Conservation (phyloP, 1,140 invertebrate genomes). For the Habropoda laboriosa region DNA sequence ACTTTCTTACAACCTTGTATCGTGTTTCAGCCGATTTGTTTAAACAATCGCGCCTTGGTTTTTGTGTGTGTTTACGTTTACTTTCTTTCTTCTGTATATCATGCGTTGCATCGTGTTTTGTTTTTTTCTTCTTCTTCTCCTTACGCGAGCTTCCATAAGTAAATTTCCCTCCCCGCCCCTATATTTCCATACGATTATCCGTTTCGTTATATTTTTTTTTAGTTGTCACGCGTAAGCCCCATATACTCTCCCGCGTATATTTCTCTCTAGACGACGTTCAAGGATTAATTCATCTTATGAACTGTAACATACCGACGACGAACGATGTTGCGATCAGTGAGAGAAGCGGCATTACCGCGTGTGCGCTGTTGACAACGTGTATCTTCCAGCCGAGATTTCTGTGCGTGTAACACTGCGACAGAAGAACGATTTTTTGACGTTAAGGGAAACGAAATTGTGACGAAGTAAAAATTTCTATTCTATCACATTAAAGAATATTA, state of each 20-base stretch:
- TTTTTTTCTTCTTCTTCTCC: conserved; percentile 45
- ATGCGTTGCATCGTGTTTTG: too few species aligned
- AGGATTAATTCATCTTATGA: conserved; percentile 71
- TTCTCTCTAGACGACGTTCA: not conserved
- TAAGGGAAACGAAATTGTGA: conserved; percentile 19
- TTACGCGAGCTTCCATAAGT: conserved; percentile 42
- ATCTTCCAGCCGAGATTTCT: conserved; percentile 97
- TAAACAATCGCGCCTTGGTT: conserved; percentile 54
- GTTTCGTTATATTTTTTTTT: conserved; percentile 25
- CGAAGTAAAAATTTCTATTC: too few species aligned
- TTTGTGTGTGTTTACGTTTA: too few species aligned
- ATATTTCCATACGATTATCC: not conserved
- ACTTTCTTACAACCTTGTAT: conserved; percentile 82
- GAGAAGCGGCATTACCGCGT: conserved; percentile 41
- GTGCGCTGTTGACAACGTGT: conserved; percentile 85
- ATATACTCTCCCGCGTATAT: conserved; percentile 17
- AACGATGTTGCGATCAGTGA: conserved; percentile 60
- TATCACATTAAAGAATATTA: too few species aligned
- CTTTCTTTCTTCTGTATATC: too few species aligned
- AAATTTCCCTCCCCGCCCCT: conserved; percentile 31
- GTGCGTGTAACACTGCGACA: conserved; percentile 93
- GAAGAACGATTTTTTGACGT: too few species aligned
- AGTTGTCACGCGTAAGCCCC: not conserved
- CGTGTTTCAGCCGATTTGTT: conserved; percentile 66
- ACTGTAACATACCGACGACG: conserved; percentile 44